Conservation (phyloP, 2,888 invertebrate genomes). For the Galerucella nymphaeae region DNA sequence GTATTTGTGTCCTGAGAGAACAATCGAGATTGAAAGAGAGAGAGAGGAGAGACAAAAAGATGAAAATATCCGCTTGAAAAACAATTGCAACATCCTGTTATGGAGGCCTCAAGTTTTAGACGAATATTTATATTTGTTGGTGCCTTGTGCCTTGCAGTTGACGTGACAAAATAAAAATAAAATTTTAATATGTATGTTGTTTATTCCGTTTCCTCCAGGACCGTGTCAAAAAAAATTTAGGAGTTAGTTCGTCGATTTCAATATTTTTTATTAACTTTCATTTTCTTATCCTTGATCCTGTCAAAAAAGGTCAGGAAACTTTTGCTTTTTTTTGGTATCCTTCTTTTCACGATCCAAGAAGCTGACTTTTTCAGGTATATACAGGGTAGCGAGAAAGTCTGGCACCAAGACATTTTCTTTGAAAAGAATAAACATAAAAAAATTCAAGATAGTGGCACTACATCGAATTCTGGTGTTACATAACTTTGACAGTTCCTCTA, state of each 20-base stretch:
- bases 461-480: too few relatives aligned
- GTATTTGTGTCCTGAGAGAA: not conserved
- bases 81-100: constrained; percentile 13
- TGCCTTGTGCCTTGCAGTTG: not conserved
- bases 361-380: too few relatives aligned
- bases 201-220: not conserved
- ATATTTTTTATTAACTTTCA: too few relatives aligned
- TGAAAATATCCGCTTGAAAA: constrained; percentile 2
- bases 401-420: too few relatives aligned
- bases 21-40: not conserved
- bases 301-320: too few relatives aligned
- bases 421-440: too few relatives aligned
- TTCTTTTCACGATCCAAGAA: too few relatives aligned
- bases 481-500: too few relatives aligned
- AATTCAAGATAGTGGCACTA: too few relatives aligned
- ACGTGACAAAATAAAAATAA: not conserved
- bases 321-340: too few relatives aligned
- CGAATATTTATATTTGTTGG: not conserved
- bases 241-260: not conserved
- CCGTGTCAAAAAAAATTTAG: not conserved
- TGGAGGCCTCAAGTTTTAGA: constrained; percentile 7
- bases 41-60: not conserved
- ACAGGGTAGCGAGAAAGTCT: too few relatives aligned
- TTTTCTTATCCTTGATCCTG: too few relatives aligned
- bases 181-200: not conserved